These are phyloP conservation scores for Vicugna pacos DNA, from an alignment of 2,113 vertebrate species.

Conservation along the genomic window DNA sequence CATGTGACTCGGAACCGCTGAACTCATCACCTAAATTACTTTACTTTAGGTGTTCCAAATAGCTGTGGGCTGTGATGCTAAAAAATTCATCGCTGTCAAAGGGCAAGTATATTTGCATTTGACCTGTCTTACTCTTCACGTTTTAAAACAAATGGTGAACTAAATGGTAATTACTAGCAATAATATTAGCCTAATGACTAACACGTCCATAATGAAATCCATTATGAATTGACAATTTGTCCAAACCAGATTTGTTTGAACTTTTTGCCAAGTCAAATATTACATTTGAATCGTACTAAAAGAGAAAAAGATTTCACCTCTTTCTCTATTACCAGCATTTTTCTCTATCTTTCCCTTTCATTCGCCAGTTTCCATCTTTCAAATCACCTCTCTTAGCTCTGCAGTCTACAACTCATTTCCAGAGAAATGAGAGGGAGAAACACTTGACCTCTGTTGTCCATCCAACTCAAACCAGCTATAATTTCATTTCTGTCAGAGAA, in stretches of 20 bases:
- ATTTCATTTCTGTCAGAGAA: not conserved
- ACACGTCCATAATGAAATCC: not conserved
- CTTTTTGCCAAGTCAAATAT: not conserved
- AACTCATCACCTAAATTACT: constrained; percentile 37
- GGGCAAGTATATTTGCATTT: constrained; percentile 73
- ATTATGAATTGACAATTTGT: not conserved
- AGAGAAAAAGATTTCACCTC: not conserved
- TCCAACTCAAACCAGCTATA: not conserved
- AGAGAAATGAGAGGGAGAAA: not conserved
- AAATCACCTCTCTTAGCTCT: not conserved
- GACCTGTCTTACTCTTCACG: not conserved
- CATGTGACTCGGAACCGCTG: not conserved
- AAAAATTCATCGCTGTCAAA: constrained; percentile 44
- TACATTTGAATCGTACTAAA: not conserved
- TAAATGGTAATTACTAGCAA: not conserved
- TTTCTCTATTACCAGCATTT: not conserved
- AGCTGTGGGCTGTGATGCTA: constrained; percentile 64
- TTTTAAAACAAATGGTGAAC: constrained; percentile 27
- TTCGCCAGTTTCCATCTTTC: not conserved
- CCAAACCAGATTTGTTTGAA: not conserved
- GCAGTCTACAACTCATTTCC: not conserved
- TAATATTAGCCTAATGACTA: not conserved
- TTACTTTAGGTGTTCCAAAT: constrained; percentile 72
- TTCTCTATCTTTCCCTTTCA: not conserved
- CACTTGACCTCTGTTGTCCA: not conserved